phyloP scores from a whole-genome alignment of 2,888 invertebrate genomes.

The Hyalella azteca region DNA sequence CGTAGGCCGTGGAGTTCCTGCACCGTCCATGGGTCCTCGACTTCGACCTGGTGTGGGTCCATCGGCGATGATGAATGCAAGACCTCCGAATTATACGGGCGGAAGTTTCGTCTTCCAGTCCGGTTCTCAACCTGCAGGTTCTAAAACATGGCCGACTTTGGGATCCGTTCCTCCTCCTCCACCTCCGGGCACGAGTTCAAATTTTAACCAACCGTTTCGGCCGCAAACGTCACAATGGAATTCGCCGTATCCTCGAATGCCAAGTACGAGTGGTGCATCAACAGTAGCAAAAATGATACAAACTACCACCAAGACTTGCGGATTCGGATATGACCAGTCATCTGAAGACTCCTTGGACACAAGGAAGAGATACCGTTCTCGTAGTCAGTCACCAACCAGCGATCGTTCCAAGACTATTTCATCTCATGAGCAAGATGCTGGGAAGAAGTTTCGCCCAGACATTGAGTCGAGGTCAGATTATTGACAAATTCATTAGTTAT shows the following conservation, averaged over 20 bases:
- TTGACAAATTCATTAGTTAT: too few relatives aligned
- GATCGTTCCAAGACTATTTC: background rate
- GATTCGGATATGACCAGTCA: background rate
- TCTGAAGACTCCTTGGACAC: background rate
- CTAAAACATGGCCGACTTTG: background rate
- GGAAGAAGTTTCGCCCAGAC: constrained; percentile 7
- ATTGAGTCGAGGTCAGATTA: background rate
- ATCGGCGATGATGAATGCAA: too few relatives aligned
- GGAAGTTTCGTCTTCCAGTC: too few relatives aligned
- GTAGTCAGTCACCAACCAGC: background rate
- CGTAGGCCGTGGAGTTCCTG: background rate
- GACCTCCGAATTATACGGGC: too few relatives aligned
- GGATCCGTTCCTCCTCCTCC: background rate
- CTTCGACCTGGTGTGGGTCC: background rate
- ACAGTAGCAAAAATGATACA: too few relatives aligned
- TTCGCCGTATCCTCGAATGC: background rate
- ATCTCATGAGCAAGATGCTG: background rate
- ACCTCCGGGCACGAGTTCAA: background rate
- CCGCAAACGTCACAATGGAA: background rate
- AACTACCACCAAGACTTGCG: too few relatives aligned
- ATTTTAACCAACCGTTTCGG: background rate
- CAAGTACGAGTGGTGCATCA: background rate
- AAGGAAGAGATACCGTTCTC: constrained; percentile 11
- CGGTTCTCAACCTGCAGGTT: background rate
- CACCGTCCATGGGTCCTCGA: background rate